Evolutionary conservation across 2,797 vertebrate genomes (phyloP), one percentile per base, ranked within the genome.

Genomic region (Hemitrygon akajei): DNA sequence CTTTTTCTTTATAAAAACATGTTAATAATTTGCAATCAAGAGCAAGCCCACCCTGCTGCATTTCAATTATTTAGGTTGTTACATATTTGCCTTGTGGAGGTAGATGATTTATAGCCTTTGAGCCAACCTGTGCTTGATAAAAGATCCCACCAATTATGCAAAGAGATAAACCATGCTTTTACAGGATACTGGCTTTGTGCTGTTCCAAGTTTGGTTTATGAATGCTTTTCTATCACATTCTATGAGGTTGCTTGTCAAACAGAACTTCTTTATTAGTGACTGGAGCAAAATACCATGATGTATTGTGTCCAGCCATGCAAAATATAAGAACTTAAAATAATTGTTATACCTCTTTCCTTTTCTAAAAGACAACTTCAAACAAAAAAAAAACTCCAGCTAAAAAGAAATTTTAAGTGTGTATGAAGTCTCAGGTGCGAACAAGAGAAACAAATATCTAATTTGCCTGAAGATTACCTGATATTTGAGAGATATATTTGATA

Each of bases 371-470:
- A 66, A 89, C 6, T 89, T 66, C 34, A 34, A 69, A 34, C 60
- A 22, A 18, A 58, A 63, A 89, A 12, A 89, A 2, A 69, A 63
- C 86, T 7, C 20, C 2, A n/a, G n/a, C n/a, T n/a, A n/a, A n/a
- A n/a, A n/a, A n/a, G n/a, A n/a, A n/a, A n/a, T n/a, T n/a, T n/a
- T n/a, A n/a, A n/a, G n/a, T n/a, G n/a, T n/a, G n/a, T n/a, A n/a
- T n/a, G n/a, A n/a, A n/a, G n/a, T n/a, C n/a, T 69, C 9, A 20
- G 14, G 14, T 58, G 40, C 11, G 37, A 76, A 69, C 60, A 20
- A 76, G 71, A 76, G 73, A 93, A 93, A 75, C 69, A 76, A 93
- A 75, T 93, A 76, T 76, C 73, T 93, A 93, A 76, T 76, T 93
- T 93, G 91, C 93, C 14, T 47, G 71, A 93, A 76, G 91, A 93